These are phyloP conservation scores for Limonius californicus DNA, from an alignment of 1,140 invertebrate genomes.

Conservation along the genomic window DNA sequence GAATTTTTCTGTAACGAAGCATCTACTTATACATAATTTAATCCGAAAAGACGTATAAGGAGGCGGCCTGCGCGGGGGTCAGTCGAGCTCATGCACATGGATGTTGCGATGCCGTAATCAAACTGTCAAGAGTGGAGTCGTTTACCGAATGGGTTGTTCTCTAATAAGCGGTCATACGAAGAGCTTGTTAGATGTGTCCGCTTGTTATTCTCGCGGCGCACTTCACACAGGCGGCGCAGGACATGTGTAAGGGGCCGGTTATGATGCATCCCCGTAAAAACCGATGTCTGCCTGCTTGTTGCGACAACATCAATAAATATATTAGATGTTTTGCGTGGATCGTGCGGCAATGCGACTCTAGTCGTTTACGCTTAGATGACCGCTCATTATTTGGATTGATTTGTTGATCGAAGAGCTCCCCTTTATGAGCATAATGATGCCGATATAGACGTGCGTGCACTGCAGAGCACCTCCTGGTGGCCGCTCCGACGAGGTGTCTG, in stretches of 20 bases:
- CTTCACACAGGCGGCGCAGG: conserved; percentile 17
- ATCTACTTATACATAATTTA: background rate
- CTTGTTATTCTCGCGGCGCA: conserved; percentile 26
- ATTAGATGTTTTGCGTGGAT: conserved; percentile 27
- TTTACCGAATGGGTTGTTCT: conserved; percentile 17
- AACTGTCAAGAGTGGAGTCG: conserved; percentile 13
- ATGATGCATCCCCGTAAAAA: conserved; percentile 29
- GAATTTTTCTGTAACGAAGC: background rate
- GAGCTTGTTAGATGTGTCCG: conserved; percentile 17
- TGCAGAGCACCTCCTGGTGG: conserved; percentile 11
- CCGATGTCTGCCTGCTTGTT: conserved; percentile 24
- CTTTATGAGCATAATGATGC: conserved; percentile 15
- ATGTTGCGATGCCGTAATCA: conserved; percentile 15
- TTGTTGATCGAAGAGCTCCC: conserved; percentile 18
- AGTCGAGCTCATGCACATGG: conserved; percentile 11
- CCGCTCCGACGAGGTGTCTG: conserved; percentile 7
- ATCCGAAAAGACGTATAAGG: background rate
- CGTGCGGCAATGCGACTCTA: conserved; percentile 25
- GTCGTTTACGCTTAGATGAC: conserved; percentile 22
- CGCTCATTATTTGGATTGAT: conserved; percentile 30
- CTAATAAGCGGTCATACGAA: conserved; percentile 17
- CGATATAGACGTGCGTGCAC: conserved; percentile 11
- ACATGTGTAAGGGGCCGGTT: conserved; percentile 24
- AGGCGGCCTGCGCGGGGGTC: background rate
- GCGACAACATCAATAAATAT: conserved; percentile 29